Base-by-base conservation (phyloP, 2,888 invertebrate genomes). In the Sinopyrophorus schimmeli region DNA sequence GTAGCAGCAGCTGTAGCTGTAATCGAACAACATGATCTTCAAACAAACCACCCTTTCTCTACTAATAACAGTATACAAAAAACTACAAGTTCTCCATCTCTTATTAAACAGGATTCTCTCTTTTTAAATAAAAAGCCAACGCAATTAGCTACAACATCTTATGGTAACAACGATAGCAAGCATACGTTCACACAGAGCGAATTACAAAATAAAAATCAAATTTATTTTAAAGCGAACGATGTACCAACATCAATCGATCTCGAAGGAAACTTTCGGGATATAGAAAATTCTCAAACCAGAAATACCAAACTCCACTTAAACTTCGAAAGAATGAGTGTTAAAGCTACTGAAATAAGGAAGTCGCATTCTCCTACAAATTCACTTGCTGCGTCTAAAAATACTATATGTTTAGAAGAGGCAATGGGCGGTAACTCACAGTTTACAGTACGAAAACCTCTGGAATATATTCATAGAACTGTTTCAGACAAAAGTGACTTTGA, bases 1-100 rank as follows among this genome's bases (percentile, higher is more conserved):
- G 83, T 83, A 54, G 82, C 83, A 52, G 80, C 82, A 5, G 75
- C 75, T n/a, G 74, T 76, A 21, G 76, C 77, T 34, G 73, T 75
- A 41, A 66, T 76, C 53, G 76, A 77, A 55, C 73, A 74, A 54
- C 59, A 63, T n/a, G n/a, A 41, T 2, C 21, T 2, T 5, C 9
- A 5, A 21, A 21, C 3, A 68, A 42, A 75, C 76, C 68, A 76
- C 75, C 66, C 76, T 75, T 59, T 73, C 74, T 61, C 70, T 75
- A 9, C 3, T 10, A 46, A 48, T 39, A 12, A 16, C 14, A 16
- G 18, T 32, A 17, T 16, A 16, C 32, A 11, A 10, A 6, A 18
- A n/a, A n/a, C n/a, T n/a, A n/a, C n/a, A n/a, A n/a, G n/a, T n/a
- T n/a, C n/a, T n/a, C n/a, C n/a, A n/a, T n/a, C n/a, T n/a, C n/a